A percentile compares a stretch with the other conserved stretches of the same genome.
These are phyloP conservation scores for Anolis apletophallus DNA, from an alignment of 2,797 vertebrate species.

Conservation along the genomic window DNA sequence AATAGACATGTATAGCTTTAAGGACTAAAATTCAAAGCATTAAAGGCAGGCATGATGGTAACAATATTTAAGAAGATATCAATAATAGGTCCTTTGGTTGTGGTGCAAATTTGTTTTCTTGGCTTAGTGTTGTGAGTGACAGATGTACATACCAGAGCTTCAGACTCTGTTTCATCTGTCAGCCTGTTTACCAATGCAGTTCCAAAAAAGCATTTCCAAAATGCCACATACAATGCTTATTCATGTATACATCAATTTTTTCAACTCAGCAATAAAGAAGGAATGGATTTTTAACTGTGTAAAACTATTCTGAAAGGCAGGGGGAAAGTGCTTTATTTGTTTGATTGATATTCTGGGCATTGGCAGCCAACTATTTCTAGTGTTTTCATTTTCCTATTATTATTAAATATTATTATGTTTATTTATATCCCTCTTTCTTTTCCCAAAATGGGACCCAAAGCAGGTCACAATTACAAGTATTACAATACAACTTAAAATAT, in stretches of 20 bases:
- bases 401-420: no score
- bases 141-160: constrained; percentile 12
- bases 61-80: constrained; percentile 6
- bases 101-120: not conserved
- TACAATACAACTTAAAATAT: no score
- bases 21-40: not conserved
- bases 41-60: constrained; percentile 13
- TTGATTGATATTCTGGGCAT: not conserved
- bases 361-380: not conserved
- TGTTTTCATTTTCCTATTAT: no score
- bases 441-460: no score
- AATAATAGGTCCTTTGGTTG: constrained; percentile 9
- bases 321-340: not conserved
- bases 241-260: not conserved
- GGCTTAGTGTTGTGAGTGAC: constrained; percentile 7
- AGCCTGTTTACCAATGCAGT: not conserved
- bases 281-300: not conserved
- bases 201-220: not conserved
- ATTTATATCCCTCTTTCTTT: no score
- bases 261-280: not conserved
- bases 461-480: no score
- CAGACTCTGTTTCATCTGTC: constrained; percentile 10
- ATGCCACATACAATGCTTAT: not conserved
- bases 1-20: constrained; percentile 6
- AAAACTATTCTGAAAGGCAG: not conserved